Base-by-base conservation (phyloP, 2,888 invertebrate genomes). In the Hypsopygia costalis region DNA sequence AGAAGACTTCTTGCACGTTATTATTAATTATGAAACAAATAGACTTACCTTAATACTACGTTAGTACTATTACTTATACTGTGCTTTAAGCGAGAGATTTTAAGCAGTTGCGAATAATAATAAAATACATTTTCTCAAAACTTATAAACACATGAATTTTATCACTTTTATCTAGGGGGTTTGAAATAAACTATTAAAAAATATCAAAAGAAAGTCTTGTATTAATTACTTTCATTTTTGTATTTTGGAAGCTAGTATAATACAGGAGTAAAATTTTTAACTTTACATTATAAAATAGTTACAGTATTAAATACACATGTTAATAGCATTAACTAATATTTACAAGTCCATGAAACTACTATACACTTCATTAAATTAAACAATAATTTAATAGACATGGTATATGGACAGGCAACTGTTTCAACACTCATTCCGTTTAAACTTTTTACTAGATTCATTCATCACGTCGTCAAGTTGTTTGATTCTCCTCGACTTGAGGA, bases 251-350 rank as follows among this genome's bases (percentile, higher is more conserved):
- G 81, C 80, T 83, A 79, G 60, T 83, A 83, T 82, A 65, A 77
- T 85, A 85, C 81, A 85, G 68, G 70, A 71, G 66, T 77, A 74
- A 71, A 71, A 59, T 69, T 72, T 73, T 50, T 63, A 55, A 71
- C 68, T 83, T 80, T 85, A 85, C 82, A 83, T 79, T 78, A 79
- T 75, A 82, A 82, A 85, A 82, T 82, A 85, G 70, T 68, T 82
- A 82, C 73, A 80, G 74, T 83, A 83, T 83, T 85, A 85, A 82
- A 86, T 86, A 86, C 81, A 82, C 68, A 70, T 66, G 72, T 73
- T 74, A 73, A 70, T 75, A 74, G 53, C 60, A 71, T 67, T 71
- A 81, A 66, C 78, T 86, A 86, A 73, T 88, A 87, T 88, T 79
- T 88, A 88, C 87, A 87, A 65, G 64, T 77, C 63, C 70, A 69